A percentile compares a stretch with the other conserved stretches of the same genome.
Conservation (phyloP, 2,888 invertebrate genomes). For the Harpalus rufipes region DNA sequence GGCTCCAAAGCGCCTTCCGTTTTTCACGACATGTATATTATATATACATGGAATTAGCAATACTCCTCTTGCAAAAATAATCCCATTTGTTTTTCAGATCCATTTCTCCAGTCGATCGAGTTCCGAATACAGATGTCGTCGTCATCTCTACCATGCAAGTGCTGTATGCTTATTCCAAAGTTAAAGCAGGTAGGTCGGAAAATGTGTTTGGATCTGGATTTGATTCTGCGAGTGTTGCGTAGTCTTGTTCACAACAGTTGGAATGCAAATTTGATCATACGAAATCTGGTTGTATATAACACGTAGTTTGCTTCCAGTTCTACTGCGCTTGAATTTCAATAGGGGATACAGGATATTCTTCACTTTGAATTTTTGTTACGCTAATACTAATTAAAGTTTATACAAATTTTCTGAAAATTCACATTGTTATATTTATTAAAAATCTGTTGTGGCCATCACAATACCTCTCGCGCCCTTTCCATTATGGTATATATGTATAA, state of each 20-base stretch:
- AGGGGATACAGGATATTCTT: background rate
- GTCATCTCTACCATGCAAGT: background rate
- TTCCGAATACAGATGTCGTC: constrained; percentile 10
- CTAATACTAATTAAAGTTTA: constrained; percentile 7
- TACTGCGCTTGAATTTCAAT: constrained; percentile 30
- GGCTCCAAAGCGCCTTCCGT: no score
- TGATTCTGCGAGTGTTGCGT: constrained; percentile 46
- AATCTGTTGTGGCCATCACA: no score
- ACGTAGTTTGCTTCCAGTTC: constrained; percentile 29
- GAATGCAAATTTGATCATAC: constrained; percentile 46
- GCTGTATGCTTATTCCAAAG: background rate
- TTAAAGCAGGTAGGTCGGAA: constrained; percentile 19
- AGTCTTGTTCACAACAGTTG: constrained; percentile 32
- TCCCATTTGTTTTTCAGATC: background rate
- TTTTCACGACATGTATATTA: background rate
- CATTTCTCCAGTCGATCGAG: constrained; percentile 9
- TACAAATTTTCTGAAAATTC: no score
- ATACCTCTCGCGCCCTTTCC: no score
- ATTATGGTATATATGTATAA: no score
- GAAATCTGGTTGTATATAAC: constrained; percentile 42
- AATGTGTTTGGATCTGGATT: constrained; percentile 26
- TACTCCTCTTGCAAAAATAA: background rate
- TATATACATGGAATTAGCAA: constrained; percentile 4
- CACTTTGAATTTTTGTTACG: background rate
- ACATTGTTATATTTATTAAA: background rate